These are phyloP conservation scores for Sinocyclocheilus anshuiensis DNA, from an alignment of 2,113 vertebrate species.

Conservation along the genomic window DNA sequence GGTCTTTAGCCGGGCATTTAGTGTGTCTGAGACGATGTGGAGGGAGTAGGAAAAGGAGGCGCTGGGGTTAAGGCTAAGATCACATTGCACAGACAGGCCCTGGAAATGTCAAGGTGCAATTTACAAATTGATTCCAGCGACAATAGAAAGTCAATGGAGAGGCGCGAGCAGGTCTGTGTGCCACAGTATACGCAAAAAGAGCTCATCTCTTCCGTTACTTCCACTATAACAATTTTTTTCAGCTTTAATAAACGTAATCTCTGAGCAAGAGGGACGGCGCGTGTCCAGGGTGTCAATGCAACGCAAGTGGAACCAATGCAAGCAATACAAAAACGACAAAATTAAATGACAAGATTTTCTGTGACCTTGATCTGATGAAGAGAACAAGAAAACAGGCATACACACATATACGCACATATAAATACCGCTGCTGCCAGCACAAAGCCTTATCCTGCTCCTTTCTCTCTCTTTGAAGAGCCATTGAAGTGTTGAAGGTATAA, in stretches of 20 bases:
- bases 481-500: slow-evolving; percentile 58
- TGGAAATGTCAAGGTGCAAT: slow-evolving; percentile 55
- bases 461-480: slow-evolving; percentile 56
- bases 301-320: not conserved
- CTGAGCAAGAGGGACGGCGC: not conserved
- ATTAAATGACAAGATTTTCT: not conserved
- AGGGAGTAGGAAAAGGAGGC: slow-evolving; percentile 11
- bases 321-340: not conserved
- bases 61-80: slow-evolving; percentile 36
- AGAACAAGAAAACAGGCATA: slow-evolving; percentile 18
- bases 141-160: slow-evolving; percentile 38
- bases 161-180: not conserved
- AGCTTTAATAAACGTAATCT: slow-evolving; percentile 13
- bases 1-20: slow-evolving; percentile 44
- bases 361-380: slow-evolving; percentile 21
- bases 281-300: not conserved
- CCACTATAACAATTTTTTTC: not conserved
- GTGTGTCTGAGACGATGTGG: slow-evolving; percentile 13
- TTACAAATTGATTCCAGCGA: slow-evolving; percentile 53
- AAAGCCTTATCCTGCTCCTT: slow-evolving; percentile 50
- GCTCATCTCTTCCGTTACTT: slow-evolving; percentile 33
- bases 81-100: slow-evolving; percentile 34
- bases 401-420: slow-evolving; percentile 26
- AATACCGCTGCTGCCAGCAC: slow-evolving; percentile 47
- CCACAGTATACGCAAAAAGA: not conserved